A percentile compares a stretch with the other conserved stretches of the same genome.
phyloP scores from a whole-genome alignment of 2,797 vertebrate species.

The Aphelocoma californica region DNA sequence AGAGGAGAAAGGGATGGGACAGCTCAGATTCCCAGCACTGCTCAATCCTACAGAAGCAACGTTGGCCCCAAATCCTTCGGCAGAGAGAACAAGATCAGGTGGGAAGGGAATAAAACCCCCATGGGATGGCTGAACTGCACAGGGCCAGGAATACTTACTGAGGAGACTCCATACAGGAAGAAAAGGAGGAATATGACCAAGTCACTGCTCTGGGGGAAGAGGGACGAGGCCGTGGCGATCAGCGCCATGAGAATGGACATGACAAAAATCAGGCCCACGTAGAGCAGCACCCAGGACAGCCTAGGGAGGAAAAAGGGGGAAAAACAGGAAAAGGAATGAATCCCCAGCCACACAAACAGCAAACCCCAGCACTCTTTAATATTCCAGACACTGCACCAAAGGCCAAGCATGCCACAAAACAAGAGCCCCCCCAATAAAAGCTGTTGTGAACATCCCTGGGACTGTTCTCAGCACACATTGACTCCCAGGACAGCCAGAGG shows the following conservation, averaged over 20 bases:
- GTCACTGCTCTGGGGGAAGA: conserved; percentile 92
- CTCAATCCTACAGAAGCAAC: background rate
- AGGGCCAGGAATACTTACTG: conserved; percentile 80
- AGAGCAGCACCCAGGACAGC: conserved; percentile 96
- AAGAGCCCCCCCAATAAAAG: background rate
- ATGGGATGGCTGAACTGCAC: fast-evolving
- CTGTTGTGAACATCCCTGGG: background rate
- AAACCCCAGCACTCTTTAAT: background rate
- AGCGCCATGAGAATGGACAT: conserved; percentile 95
- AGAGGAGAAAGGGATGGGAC: background rate
- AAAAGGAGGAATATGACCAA: conserved; percentile 91
- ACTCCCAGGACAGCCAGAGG: background rate
- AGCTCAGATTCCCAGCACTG: background rate
- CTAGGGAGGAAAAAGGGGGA: conserved; percentile 57
- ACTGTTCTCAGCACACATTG: background rate
- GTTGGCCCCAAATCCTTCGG: fast-evolving
- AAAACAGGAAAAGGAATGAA: background rate
- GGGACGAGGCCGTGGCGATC: conserved; percentile 88
- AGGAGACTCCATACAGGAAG: conserved; percentile 94
- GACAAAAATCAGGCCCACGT: conserved; percentile 87
- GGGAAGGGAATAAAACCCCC: background rate
- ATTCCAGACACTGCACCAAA: background rate
- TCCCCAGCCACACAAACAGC: background rate
- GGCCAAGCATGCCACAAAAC: background rate
- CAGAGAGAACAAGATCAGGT: background rate